These are phyloP conservation scores for Pheosia tremula DNA, from an alignment of 2,888 invertebrate genomes.

Conservation along the genomic window DNA sequence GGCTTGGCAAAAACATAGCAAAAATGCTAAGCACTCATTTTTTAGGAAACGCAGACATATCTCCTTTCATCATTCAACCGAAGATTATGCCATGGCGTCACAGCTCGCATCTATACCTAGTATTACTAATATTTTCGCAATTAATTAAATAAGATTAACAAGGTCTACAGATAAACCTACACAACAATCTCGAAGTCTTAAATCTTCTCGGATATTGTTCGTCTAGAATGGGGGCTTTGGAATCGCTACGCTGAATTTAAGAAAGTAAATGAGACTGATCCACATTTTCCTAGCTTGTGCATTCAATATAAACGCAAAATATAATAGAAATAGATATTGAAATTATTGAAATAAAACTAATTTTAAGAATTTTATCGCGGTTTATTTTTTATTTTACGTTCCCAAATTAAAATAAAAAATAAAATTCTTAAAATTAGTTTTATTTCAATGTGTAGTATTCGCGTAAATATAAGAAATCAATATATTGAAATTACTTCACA, in stretches of 20 bases:
- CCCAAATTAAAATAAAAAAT: too few species aligned
- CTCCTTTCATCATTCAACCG: slow-evolving; percentile 44
- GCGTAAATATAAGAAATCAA: too few species aligned
- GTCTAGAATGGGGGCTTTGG: background rate
- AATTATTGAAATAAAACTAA: too few species aligned
- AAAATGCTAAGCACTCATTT: slow-evolving; percentile 76
- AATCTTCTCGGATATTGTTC: slow-evolving; percentile 4
- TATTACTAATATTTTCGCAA: slow-evolving; percentile 10
- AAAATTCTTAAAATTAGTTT: too few species aligned
- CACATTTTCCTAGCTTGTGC: too few species aligned
- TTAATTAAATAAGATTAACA: slow-evolving; percentile 12
- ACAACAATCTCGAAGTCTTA: background rate
- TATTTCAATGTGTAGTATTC: too few species aligned
- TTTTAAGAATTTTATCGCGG: too few species aligned
- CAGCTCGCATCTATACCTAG: slow-evolving; percentile 10
- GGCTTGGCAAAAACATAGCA: slow-evolving; percentile 49
- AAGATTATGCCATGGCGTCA: slow-evolving; percentile 20
- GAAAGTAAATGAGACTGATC: too few species aligned
- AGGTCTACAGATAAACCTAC: slow-evolving; percentile 6
- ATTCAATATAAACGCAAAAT: too few species aligned
- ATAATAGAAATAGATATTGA: too few species aligned
- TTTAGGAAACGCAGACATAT: slow-evolving; percentile 59
- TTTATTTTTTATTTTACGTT: too few species aligned
- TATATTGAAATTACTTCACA: too few species aligned
- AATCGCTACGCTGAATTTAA: slow-evolving; percentile 7